Base-by-base conservation (phyloP, 2,113 vertebrate genomes). In the Ginglymostoma cirratum region DNA sequence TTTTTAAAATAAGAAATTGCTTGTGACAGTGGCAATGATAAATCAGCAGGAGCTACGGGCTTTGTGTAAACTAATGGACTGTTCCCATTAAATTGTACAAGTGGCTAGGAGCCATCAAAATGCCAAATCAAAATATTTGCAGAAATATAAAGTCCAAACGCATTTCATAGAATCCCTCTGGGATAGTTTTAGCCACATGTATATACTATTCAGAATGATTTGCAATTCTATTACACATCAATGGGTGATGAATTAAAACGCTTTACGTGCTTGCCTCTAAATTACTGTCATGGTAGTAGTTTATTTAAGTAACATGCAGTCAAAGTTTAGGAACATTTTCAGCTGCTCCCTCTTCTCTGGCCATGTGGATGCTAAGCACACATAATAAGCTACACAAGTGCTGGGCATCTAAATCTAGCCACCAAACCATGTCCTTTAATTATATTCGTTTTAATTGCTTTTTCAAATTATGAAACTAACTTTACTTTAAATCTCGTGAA, bases 141-240 rank as follows among this genome's bases (percentile, higher is more conserved):
- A 66, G 86, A 55, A 89, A 89, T 55, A 89, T 89, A 30, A 89
- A 89, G 86, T 55, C 48, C 21, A 55, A 89, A 89, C 21, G 42
- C 23, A 93, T 93, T 92, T 93, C 61, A 93, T n/a, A 6, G 65
- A 66, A 67, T 93, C 61, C 61, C 17, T 6, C 3, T 21, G 10
- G 66, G 90, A 66, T 61, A 93, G 52, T 21, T 93, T 38, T 66
- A 38, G 90, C 61, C 61, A 93, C 17, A 66, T 93, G 38, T 66
- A 93, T 66, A 93, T 93, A 66, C 90, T 21, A 42, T 94, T 66
- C 34, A 94, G 90, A 67, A 66, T 94, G 65, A 67, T 65, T 23
- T 38, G 65, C n/a, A 93, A 38, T 93, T 93, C 90, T 67, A 93
- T 67, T 94, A 24, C 19, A 94, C 7, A 42, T 94, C 65, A 94